phyloP scores from a whole-genome alignment of 2,113 vertebrate genomes.

The Epinephelus lanceolatus region DNA sequence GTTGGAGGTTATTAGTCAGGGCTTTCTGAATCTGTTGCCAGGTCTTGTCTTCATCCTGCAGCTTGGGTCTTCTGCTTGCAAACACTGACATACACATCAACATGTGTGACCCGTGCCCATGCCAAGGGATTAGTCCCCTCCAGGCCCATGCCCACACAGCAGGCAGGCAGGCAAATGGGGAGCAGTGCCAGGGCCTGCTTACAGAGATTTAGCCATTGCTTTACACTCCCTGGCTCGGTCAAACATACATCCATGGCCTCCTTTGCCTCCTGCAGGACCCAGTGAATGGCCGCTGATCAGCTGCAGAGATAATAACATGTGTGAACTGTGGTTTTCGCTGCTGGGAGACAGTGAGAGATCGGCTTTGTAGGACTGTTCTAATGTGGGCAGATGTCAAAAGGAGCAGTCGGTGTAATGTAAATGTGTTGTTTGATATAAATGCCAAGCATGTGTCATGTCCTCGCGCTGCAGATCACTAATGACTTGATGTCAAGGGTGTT shows the following conservation, averaged over 20 bases:
- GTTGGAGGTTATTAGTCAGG: slow-evolving; percentile 53
- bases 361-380: slow-evolving; percentile 34
- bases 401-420: slow-evolving; percentile 55
- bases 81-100: slow-evolving; percentile 53
- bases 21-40: slow-evolving; percentile 55
- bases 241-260: slow-evolving; percentile 66
- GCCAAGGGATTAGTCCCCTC: slow-evolving; percentile 76
- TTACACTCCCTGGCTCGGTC: slow-evolving; percentile 67
- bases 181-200: slow-evolving; percentile 78
- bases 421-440: slow-evolving; percentile 64
- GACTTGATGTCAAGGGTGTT: slow-evolving; percentile 61
- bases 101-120: slow-evolving; percentile 71
- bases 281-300: slow-evolving; percentile 34
- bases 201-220: slow-evolving; percentile 77
- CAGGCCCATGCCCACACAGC: slow-evolving; percentile 66
- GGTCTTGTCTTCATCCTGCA: slow-evolving; percentile 63
- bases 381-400: slow-evolving; percentile 52
- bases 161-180: slow-evolving; percentile 74
- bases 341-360: slow-evolving; percentile 18
- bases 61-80: slow-evolving; percentile 56
- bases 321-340: slow-evolving; percentile 41
- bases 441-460: slow-evolving; percentile 62
- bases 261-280: slow-evolving; percentile 48
- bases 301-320: slow-evolving; percentile 32
- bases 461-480: slow-evolving; percentile 54